Conservation (phyloP, 2,797 vertebrate species). For the Myotis vivesi region DNA sequence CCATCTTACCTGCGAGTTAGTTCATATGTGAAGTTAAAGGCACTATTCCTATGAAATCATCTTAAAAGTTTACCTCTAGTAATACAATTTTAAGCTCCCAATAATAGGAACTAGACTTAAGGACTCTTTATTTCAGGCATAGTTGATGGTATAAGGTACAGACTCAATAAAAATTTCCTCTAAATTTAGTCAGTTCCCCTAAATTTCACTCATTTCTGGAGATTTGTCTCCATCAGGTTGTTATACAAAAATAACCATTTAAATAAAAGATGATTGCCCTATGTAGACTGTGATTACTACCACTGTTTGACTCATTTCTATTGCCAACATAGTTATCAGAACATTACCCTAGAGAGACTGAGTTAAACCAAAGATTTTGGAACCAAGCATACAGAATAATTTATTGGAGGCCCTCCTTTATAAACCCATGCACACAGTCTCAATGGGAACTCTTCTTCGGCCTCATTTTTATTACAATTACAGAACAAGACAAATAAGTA, state of each 20-base stretch:
- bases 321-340: not conserved
- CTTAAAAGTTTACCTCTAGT: conserved; percentile 11
- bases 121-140: not conserved
- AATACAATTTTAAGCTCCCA: conserved; percentile 16
- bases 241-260: not conserved
- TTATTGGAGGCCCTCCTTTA: not conserved
- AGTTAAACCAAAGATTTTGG: not conserved
- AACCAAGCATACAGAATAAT: conserved; percentile 36
- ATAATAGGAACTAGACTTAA: not conserved
- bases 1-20: not conserved
- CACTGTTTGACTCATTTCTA: not conserved
- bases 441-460: not conserved
- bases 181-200: not conserved
- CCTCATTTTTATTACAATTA: conserved; percentile 43
- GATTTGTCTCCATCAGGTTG: not conserved
- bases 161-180: not conserved
- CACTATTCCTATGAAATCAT: conserved; percentile 19
- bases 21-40: not conserved
- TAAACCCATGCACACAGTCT: not conserved
- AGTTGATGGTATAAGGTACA: not conserved
- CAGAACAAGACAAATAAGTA: not conserved
- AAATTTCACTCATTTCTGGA: not conserved
- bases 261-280: not conserved
- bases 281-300: not conserved
- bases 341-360: not conserved